phyloP scores from a whole-genome alignment of 2,888 invertebrate genomes.

The Hecatera dysodea region DNA sequence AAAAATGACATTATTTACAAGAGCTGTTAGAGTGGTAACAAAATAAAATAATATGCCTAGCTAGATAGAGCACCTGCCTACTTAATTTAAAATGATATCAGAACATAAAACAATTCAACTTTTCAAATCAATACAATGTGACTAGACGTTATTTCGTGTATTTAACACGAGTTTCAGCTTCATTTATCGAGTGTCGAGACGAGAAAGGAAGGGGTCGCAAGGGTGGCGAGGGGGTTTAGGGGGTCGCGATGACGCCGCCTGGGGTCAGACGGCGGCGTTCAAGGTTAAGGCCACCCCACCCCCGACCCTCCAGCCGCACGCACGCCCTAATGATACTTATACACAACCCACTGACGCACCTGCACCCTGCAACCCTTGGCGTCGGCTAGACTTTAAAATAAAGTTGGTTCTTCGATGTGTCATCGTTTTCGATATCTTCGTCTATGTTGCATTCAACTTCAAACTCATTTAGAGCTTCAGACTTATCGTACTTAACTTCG shows the following conservation, averaged over 20 bases:
- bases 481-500: neutral
- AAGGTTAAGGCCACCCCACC: conserved; percentile 87
- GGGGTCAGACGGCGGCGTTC: conserved; percentile 88
- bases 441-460: neutral
- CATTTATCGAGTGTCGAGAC: conserved; percentile 79
- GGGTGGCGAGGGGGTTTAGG: conserved; percentile 65
- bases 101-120: conserved; percentile 36
- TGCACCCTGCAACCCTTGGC: conserved; percentile 48
- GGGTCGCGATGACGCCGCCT: conserved; percentile 72
- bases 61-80: neutral
- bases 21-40: neutral
- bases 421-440: conserved; percentile 1
- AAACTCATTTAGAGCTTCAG: neutral
- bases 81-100: neutral
- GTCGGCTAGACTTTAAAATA: conserved; percentile 2
- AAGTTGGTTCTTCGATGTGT: conserved; percentile 21
- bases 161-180: conserved; percentile 80
- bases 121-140: conserved; percentile 63
- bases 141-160: conserved; percentile 74
- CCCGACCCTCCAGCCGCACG: conserved; percentile 56
- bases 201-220: conserved; percentile 71
- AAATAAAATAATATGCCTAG: neutral
- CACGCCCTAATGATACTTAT: conserved; percentile 73
- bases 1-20: neutral
- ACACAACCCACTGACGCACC: conserved; percentile 55